Percentiles rank a stretch among this genome's conserved stretches.
These are phyloP conservation scores for Glyptemys insculpta DNA, from an alignment of 2,797 vertebrate species.

Conservation along the genomic window DNA sequence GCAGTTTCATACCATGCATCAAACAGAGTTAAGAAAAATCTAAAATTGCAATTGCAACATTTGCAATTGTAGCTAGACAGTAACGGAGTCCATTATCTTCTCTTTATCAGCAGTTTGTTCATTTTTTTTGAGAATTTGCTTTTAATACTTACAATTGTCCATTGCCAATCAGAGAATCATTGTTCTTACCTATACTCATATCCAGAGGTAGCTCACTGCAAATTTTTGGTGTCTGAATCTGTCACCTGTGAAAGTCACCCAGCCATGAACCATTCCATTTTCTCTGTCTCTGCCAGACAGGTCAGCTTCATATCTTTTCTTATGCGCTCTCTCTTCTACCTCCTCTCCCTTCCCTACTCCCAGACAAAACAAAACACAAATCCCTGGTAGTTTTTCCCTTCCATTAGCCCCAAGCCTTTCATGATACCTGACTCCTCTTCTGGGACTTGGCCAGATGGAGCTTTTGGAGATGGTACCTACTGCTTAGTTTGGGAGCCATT, in stretches of 20 bases:
- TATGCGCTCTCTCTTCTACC: no score
- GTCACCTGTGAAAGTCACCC: neutral
- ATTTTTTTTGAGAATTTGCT: slow-evolving; percentile 42
- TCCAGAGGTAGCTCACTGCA: neutral
- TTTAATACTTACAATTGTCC: slow-evolving; percentile 3
- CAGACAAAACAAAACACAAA: no score
- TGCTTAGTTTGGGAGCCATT: no score
- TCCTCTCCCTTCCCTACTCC: no score
- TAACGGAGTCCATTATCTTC: slow-evolving; percentile 37
- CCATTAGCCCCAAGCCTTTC: no score
- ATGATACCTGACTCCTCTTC: no score
- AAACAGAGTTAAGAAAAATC: neutral
- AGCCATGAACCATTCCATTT: neutral
- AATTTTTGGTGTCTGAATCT: neutral
- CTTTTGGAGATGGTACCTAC: no score
- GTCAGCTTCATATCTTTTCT: neutral
- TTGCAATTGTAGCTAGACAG: slow-evolving; percentile 2
- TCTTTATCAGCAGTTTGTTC: slow-evolving; percentile 59
- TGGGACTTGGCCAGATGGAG: no score
- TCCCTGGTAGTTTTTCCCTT: no score
- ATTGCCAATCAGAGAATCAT: neutral
- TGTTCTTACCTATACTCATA: neutral
- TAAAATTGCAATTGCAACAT: neutral
- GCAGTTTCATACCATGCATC: neutral
- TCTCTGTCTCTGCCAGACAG: neutral